phyloP scores from a whole-genome alignment of 92 coral and sea anemone genomes.

The Blastomussa wellsi region DNA sequence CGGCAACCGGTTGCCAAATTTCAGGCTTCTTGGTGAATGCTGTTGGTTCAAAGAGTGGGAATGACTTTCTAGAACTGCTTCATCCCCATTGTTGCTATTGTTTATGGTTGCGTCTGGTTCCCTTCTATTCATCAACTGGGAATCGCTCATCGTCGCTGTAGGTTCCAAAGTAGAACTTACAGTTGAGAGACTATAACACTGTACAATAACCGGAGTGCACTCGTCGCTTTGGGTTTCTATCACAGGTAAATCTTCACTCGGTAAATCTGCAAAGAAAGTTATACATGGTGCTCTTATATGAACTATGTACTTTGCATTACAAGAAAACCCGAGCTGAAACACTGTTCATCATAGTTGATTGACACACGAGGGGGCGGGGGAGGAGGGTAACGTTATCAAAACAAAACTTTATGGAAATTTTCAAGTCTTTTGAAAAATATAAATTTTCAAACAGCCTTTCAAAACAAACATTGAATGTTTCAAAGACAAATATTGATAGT shows the following conservation, averaged over 20 bases:
- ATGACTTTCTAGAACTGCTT: neutral
- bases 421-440: neutral
- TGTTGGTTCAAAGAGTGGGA: neutral
- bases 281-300: neutral
- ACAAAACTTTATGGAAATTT: neutral
- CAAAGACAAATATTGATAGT: neutral
- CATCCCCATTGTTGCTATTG: neutral
- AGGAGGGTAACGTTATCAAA: neutral
- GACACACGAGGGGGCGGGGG: neutral
- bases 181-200: conserved; percentile 39
- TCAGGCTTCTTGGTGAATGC: neutral
- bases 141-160: neutral
- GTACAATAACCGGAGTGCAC: conserved; percentile 40
- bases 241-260: neutral
- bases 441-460: neutral
- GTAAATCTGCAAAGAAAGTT: conserved; percentile 12
- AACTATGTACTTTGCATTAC: neutral
- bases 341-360: neutral
- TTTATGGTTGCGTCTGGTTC: neutral
- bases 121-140: neutral
- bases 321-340: too few relatives aligned
- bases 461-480: neutral
- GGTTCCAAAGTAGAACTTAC: neutral
- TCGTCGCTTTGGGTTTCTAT: conserved; percentile 16
- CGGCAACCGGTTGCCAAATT: neutral